Evolutionary conservation across 1,140 invertebrate genomes (phyloP).

Genomic region (Drosophila pruinosa): DNA sequence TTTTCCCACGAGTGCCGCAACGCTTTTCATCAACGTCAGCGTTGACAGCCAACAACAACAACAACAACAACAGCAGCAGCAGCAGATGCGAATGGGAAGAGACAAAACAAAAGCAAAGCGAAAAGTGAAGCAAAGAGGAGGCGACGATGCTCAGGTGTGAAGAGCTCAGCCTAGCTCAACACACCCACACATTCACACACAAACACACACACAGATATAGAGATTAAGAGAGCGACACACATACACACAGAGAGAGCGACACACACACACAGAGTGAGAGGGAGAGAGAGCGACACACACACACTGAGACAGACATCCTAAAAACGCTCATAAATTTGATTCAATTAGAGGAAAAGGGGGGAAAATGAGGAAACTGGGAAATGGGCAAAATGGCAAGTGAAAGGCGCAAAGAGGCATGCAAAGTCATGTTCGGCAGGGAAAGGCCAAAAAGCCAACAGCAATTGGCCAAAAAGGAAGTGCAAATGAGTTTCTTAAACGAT

Average conservation of each 20-base stretch:
- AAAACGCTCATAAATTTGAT: constrained; percentile 41
- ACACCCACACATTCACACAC: no score
- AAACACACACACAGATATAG: neutral
- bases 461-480: no score
- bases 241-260: neutral
- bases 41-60: constrained; percentile 43
- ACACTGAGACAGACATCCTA: neutral
- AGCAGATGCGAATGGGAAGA: constrained; percentile 15
- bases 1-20: constrained; percentile 64
- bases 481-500: neutral
- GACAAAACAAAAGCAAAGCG: constrained; percentile 17
- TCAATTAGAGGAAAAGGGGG: constrained; percentile 39
- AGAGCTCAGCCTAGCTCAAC: no score
- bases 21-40: constrained; percentile 54
- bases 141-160: constrained; percentile 43
- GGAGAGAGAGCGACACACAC: neutral
- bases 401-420: constrained; percentile 31
- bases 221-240: neutral
- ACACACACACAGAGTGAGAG: neutral
- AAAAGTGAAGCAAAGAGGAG: constrained; percentile 19
- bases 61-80: constrained; percentile 22
- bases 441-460: no score
- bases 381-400: constrained; percentile 4
- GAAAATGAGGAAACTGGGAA: constrained; percentile 6
- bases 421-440: constrained; percentile 3